These are phyloP conservation scores for Pseudobourletiella spinata DNA, from an alignment of 1,140 invertebrate species.

Conservation along the genomic window DNA sequence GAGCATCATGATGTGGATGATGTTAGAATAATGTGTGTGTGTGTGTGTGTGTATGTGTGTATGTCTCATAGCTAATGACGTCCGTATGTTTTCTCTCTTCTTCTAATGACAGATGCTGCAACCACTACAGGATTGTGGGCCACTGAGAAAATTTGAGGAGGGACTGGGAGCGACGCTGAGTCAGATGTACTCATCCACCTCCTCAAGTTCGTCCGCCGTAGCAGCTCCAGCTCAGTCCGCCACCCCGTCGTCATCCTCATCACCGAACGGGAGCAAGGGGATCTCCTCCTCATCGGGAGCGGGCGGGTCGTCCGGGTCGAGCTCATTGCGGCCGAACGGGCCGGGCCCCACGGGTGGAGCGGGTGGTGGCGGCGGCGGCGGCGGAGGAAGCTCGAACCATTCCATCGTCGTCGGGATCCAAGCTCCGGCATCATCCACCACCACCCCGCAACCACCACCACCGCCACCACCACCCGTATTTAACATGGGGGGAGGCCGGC, in stretches of 20 bases:
- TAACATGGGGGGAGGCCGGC: slow-evolving; percentile 32
- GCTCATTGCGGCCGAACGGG: no score
- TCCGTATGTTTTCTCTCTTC: no score
- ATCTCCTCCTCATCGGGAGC: neutral
- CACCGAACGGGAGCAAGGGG: neutral
- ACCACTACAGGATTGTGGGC: slow-evolving; percentile 12
- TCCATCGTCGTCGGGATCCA: no score
- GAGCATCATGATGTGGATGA: no score
- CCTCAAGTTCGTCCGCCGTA: no score
- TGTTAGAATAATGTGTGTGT: no score
- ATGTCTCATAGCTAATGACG: no score
- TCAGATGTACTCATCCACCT: slow-evolving; percentile 28
- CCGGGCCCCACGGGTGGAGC: no score
- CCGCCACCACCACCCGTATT: neutral
- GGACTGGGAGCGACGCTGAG: slow-evolving; percentile 34
- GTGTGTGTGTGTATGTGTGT: no score
- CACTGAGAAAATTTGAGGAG: slow-evolving; percentile 32
- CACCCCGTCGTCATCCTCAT: slow-evolving; percentile 22
- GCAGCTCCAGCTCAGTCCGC: slow-evolving; percentile 2
- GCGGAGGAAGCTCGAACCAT: neutral
- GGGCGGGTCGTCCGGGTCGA: neutral
- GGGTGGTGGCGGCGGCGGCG: no score
- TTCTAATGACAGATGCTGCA: slow-evolving; percentile 10
- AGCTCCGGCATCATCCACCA: no score
- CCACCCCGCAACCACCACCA: no score